Evolutionary conservation across 2,888 invertebrate species (phyloP).

Genomic region (Glyphotaelius pellucidus): DNA sequence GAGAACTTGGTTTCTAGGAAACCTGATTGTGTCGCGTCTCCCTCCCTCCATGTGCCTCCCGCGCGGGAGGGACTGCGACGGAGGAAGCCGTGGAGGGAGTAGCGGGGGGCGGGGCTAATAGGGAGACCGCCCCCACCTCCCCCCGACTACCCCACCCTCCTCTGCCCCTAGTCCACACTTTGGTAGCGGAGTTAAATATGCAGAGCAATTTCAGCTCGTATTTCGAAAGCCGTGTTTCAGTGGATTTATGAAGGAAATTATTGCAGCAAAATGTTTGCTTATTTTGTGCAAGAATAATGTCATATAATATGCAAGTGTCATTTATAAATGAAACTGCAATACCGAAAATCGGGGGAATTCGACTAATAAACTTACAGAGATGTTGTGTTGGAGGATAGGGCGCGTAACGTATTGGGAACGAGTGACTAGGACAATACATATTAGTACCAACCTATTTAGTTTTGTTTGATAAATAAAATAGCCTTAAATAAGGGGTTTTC

Average conservation of each 20-base stretch:
- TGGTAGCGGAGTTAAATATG: slow-evolving; percentile 24
- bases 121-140: slow-evolving; percentile 61
- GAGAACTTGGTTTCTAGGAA: slow-evolving; percentile 32
- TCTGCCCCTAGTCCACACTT: slow-evolving; percentile 32
- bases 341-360: background rate
- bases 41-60: background rate
- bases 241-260: slow-evolving; percentile 2
- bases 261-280: background rate
- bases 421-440: background rate
- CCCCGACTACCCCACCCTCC: slow-evolving; percentile 56
- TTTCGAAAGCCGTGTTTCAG: background rate
- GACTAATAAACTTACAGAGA: background rate
- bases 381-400: background rate
- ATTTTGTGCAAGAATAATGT: background rate
- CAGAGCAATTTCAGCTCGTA: background rate
- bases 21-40: slow-evolving; percentile 31
- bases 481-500: background rate
- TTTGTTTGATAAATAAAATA: background rate
- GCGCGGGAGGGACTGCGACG: slow-evolving; percentile 41
- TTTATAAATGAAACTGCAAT: background rate
- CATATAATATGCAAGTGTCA: background rate
- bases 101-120: slow-evolving; percentile 58
- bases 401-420: background rate
- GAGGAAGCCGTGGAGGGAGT: slow-evolving; percentile 42
- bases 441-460: too few species aligned